These are phyloP conservation scores for Bombus confusus DNA, from an alignment of 1,140 invertebrate genomes.

Conservation along the genomic window DNA sequence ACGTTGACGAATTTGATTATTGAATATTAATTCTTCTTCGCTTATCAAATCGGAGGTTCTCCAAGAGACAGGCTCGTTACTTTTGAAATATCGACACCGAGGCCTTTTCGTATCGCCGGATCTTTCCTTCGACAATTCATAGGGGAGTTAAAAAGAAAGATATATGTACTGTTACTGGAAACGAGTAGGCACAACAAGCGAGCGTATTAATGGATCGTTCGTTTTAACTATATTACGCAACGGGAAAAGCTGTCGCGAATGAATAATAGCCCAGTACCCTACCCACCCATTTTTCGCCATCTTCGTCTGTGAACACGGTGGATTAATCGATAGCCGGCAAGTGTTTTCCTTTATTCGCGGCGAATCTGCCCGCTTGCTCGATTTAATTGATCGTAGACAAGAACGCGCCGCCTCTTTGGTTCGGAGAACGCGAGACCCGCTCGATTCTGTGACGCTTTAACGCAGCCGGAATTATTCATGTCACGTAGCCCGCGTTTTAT, in stretches of 20 bases:
- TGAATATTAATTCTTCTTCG: conserved; percentile 63
- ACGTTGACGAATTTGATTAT: conserved; percentile 67
- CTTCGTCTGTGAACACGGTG: neutral
- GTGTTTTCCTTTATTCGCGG: conserved; percentile 58
- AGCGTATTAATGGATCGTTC: conserved; percentile 56
- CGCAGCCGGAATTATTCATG: conserved; percentile 74
- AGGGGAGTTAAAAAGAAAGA: neutral
- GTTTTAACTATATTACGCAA: conserved; percentile 26
- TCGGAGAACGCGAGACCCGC: neutral
- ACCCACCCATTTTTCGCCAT: neutral
- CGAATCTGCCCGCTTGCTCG: conserved; percentile 32
- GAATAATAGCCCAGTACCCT: conserved; percentile 47
- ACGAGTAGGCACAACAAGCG: neutral
- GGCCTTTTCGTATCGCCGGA: neutral
- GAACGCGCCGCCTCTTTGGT: neutral
- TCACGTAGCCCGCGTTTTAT: conserved; percentile 75
- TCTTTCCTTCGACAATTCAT: conserved; percentile 10
- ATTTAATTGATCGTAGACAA: conserved; percentile 57
- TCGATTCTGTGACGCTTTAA: conserved; percentile 50
- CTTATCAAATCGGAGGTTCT: conserved; percentile 49
- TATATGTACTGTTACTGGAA: neutral
- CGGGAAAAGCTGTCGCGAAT: conserved; percentile 48
- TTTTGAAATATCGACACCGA: conserved; percentile 60
- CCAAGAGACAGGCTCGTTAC: conserved; percentile 52
- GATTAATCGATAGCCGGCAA: conserved; percentile 55